Percentiles rank a stretch among this genome's conserved stretches.
Conservation (phyloP, 1,140 invertebrate species). For the Mizuhopecten yessoensis region DNA sequence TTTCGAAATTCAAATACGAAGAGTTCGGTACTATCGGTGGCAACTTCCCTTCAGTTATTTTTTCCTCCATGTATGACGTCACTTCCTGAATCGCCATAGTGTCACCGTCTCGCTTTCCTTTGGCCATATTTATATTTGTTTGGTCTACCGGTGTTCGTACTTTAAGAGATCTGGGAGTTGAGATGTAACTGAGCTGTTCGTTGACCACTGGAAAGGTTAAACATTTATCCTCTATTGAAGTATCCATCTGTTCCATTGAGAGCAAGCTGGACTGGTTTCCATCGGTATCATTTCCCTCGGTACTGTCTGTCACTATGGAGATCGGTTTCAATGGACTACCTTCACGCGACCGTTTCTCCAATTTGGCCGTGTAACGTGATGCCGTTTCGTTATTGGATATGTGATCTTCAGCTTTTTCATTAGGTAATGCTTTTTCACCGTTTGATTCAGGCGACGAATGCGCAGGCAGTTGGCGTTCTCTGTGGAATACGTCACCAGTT, state of each 20-base stretch:
- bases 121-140: too few species aligned
- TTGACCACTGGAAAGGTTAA: not conserved
- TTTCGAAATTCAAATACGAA: too few species aligned
- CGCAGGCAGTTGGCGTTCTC: not conserved
- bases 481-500: not conserved
- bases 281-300: not conserved
- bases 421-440: not conserved
- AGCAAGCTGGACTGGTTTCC: not conserved
- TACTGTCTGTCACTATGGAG: not conserved
- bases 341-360: not conserved
- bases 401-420: not conserved
- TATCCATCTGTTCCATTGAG: not conserved
- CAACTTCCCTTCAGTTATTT: not conserved
- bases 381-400: not conserved
- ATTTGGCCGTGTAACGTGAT: not conserved
- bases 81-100: not conserved
- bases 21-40: not conserved
- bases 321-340: conserved; percentile 5
- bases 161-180: not conserved
- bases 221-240: not conserved
- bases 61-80: conserved; percentile 32
- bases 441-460: not conserved
- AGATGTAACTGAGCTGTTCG: not conserved
- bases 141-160: not conserved
- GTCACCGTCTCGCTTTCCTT: not conserved